Percentiles rank a stretch among this genome's conserved stretches.
Evolutionary conservation across 2,797 vertebrate genomes (phyloP).

Genomic region (Cynopterus sphinx): DNA sequence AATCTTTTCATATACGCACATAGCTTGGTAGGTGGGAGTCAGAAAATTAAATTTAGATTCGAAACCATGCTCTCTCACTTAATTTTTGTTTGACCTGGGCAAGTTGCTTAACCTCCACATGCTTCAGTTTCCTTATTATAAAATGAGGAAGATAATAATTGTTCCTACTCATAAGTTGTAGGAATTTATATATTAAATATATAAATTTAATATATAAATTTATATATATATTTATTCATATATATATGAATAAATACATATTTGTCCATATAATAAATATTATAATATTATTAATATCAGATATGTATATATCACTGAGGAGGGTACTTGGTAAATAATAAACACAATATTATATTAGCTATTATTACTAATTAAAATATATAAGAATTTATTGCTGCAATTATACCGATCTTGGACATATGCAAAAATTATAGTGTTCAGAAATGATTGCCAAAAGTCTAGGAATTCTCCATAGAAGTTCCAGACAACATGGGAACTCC

Average conservation of each 20-base stretch:
- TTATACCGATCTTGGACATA: neutral
- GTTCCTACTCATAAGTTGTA: neutral
- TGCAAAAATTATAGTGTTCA: neutral
- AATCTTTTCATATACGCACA: neutral
- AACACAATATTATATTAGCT: neutral
- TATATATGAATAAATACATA: neutral
- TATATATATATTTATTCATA: neutral
- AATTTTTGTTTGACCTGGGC: neutral
- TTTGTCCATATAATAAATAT: neutral
- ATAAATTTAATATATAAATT: neutral
- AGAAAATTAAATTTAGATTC: neutral
- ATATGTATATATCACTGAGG: neutral
- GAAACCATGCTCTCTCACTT: neutral
- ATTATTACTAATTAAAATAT: neutral
- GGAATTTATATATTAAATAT: neutral
- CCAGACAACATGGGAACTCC: neutral
- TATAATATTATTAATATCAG: neutral
- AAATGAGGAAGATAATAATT: neutral
- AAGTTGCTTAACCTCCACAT: neutral
- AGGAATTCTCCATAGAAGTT: constrained; percentile 34
- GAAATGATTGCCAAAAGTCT: neutral
- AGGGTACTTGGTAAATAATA: neutral
- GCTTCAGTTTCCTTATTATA: neutral
- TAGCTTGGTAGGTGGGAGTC: neutral
- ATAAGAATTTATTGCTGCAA: neutral